Conservation (phyloP, 2,797 vertebrate species). For the Gymnoscopelus braueri region DNA sequence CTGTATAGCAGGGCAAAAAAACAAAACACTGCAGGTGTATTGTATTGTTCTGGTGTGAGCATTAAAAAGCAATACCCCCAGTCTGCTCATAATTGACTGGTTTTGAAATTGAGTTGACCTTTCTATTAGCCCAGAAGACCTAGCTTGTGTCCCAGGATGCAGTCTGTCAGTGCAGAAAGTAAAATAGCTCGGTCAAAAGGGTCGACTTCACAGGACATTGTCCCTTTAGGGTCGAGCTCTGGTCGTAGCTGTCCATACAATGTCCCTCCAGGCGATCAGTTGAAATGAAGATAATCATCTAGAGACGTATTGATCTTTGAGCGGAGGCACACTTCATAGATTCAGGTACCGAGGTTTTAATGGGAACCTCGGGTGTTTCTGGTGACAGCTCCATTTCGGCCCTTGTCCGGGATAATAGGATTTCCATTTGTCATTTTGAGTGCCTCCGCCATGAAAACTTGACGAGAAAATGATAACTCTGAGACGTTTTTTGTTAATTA, state of each 20-base stretch:
- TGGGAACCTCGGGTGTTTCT: conserved; percentile 13
- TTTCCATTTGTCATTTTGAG: conserved; percentile 46
- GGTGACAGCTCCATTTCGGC: conserved; percentile 29
- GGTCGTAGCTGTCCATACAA: conserved; percentile 30
- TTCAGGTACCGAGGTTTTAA: conserved; percentile 30
- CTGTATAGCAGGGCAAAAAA: too few relatives aligned
- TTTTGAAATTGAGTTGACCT: background rate
- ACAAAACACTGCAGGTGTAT: too few relatives aligned
- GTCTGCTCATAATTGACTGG: background rate
- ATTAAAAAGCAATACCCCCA: background rate
- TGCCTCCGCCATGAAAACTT: conserved; percentile 7
- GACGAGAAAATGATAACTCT: conserved; percentile 30
- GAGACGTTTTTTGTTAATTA: conserved; percentile 34
- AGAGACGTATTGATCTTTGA: conserved; percentile 41
- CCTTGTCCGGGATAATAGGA: conserved; percentile 1
- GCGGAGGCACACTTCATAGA: conserved; percentile 2
- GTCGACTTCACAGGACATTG: conserved; percentile 19
- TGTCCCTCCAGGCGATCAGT: conserved; percentile 23
- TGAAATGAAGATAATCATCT: conserved; percentile 46
- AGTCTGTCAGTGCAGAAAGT: conserved; percentile 21
- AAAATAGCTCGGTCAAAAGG: conserved; percentile 1
- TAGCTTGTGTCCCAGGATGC: background rate
- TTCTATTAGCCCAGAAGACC: background rate
- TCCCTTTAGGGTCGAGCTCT: conserved; percentile 16
- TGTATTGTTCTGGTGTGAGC: too few relatives aligned